phyloP scores from a whole-genome alignment of 2,113 vertebrate genomes.

The Megalops atlanticus region DNA sequence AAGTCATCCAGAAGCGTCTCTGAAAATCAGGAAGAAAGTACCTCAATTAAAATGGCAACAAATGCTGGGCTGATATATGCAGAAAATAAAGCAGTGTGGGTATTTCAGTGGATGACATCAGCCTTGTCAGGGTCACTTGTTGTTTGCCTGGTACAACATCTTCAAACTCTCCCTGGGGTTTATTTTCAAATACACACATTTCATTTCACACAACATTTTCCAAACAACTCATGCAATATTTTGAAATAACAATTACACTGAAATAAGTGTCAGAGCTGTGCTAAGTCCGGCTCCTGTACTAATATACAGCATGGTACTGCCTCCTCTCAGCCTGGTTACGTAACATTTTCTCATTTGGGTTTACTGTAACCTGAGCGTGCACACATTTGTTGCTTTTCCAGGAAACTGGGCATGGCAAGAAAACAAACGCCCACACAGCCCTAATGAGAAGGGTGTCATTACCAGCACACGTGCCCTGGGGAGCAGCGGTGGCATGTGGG shows the following conservation, averaged over 20 bases:
- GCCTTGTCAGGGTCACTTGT: neutral
- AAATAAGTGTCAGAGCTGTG: neutral
- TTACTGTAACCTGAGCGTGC: neutral
- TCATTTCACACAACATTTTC: neutral
- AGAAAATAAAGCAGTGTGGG: too few relatives aligned
- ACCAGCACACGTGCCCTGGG: too few relatives aligned
- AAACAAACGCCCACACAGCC: neutral
- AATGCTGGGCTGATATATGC: too few relatives aligned
- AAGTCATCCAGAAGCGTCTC: constrained; percentile 93
- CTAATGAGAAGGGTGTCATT: neutral
- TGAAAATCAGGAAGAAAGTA: constrained; percentile 62
- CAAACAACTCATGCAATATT: neutral
- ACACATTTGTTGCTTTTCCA: neutral
- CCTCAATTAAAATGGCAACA: neutral
- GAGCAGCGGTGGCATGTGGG: neutral
- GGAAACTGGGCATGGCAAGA: neutral
- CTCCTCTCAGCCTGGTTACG: neutral
- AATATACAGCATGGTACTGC: neutral
- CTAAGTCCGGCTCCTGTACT: neutral
- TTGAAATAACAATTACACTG: neutral
- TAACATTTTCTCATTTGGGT: neutral
- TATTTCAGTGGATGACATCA: too few relatives aligned
- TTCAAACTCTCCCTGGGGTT: neutral
- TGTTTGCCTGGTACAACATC: neutral
- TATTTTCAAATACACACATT: neutral